phyloP scores from a whole-genome alignment of 2,113 vertebrate species.

The Pterocles gutturalis region DNA sequence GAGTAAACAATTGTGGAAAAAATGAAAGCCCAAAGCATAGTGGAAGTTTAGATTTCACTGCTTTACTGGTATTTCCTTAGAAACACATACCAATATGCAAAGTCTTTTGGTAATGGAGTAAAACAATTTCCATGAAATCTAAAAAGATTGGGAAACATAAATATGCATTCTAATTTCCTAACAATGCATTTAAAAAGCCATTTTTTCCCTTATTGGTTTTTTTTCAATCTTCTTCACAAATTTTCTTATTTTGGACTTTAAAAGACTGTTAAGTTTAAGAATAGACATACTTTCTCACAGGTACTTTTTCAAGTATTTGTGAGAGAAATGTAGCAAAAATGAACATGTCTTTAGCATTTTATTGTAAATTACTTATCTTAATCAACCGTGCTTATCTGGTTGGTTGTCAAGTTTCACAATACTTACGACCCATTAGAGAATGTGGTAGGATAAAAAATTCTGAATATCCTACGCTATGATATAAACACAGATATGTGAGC shows the following conservation, averaged over 20 bases:
- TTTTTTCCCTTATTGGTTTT: not conserved
- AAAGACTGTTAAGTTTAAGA: not conserved
- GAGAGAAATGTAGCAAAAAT: not conserved
- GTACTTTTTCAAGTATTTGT: not conserved
- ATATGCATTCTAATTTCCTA: not conserved
- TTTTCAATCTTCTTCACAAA: not conserved
- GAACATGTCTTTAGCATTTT: not conserved
- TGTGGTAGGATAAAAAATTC: not conserved
- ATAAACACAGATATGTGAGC: not conserved
- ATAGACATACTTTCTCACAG: not conserved
- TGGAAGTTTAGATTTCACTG: not conserved
- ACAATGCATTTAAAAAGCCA: not conserved
- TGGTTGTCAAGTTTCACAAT: not conserved
- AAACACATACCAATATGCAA: not conserved
- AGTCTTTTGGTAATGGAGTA: not conserved
- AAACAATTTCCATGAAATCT: not conserved
- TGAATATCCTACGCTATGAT: not conserved
- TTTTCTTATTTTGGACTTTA: not conserved
- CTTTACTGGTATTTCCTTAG: not conserved
- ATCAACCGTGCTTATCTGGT: not conserved
- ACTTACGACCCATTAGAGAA: not conserved
- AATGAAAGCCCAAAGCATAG: not conserved
- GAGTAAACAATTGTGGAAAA: not conserved
- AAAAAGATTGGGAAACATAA: not conserved
- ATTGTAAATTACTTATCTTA: not conserved